phyloP scores from a whole-genome alignment of 1,140 invertebrate species.

The Adelges cooleyi region DNA sequence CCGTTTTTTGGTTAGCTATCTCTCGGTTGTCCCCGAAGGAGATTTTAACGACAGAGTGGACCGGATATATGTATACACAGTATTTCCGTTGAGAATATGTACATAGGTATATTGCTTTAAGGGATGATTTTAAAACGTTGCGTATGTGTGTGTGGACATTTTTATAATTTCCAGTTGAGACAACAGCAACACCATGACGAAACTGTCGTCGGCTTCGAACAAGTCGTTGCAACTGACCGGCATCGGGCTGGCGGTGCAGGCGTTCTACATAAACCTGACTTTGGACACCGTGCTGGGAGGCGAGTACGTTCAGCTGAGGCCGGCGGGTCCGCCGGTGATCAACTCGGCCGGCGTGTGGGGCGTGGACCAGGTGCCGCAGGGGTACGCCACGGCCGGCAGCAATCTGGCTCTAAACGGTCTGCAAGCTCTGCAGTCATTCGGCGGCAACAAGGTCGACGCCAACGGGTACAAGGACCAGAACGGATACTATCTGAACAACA shows the following conservation, averaged over 20 bases:
- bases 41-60: no score
- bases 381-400: conserved; percentile 14
- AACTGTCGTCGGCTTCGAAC: conserved; percentile 27
- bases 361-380: conserved; percentile 22
- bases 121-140: no score
- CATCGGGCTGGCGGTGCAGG: conserved; percentile 32
- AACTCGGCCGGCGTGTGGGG: conserved; percentile 30
- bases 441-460: conserved; percentile 24
- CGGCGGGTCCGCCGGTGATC: conserved; percentile 30
- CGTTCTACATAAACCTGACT: conserved; percentile 33
- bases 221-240: conserved; percentile 32
- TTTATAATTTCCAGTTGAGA: no score
- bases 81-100: no score
- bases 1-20: no score
- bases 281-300: conserved; percentile 30
- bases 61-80: no score
- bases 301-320: conserved; percentile 29
- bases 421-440: conserved; percentile 20
- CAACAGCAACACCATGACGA: conserved; percentile 13
- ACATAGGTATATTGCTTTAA: no score
- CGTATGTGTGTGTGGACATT: no score
- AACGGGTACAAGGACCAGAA: conserved; percentile 31
- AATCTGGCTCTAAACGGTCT: conserved; percentile 29
- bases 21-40: no score
- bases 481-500: conserved; percentile 32